Percentiles rank a stretch among this genome's conserved stretches.
phyloP scores from a whole-genome alignment of 2,888 invertebrate genomes.

The Andrena chrysosceles region DNA sequence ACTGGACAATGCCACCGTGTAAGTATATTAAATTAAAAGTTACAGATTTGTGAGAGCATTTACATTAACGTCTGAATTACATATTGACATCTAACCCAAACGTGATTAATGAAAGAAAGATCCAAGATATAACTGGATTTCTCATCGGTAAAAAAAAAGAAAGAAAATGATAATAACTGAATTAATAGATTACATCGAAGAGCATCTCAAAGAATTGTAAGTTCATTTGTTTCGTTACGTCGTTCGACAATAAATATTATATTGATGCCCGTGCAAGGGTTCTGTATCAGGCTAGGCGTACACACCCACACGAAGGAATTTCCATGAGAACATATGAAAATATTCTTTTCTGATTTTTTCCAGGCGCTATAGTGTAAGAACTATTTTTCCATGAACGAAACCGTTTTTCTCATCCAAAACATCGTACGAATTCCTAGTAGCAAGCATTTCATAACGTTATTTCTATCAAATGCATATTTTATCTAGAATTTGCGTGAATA shows the following conservation, averaged over 20 bases:
- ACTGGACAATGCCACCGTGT: constrained; percentile 84
- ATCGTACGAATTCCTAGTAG: constrained; percentile 32
- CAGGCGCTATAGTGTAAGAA: constrained; percentile 32
- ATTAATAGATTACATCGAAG: constrained; percentile 55
- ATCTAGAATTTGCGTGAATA: constrained; percentile 35
- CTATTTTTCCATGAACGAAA: constrained; percentile 36
- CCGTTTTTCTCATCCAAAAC: constrained; percentile 12
- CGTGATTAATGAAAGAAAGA: constrained; percentile 40
- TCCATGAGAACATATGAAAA: constrained; percentile 18
- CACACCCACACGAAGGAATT: constrained; percentile 23
- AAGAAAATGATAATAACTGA: not conserved
- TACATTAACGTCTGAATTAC: constrained; percentile 52
- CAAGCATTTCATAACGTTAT: constrained; percentile 30
- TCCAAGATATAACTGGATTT: constrained; percentile 60
- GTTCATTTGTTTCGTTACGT: constrained; percentile 64
- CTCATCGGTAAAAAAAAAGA: constrained; percentile 38
- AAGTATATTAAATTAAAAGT: constrained; percentile 77
- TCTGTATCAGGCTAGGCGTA: constrained; percentile 42
- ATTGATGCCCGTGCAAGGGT: constrained; percentile 56
- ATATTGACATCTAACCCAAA: constrained; percentile 43
- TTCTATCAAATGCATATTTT: constrained; percentile 42
- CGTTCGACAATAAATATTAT: constrained; percentile 66
- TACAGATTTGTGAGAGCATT: constrained; percentile 55
- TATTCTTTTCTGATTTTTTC: constrained; percentile 11
- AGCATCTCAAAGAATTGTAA: constrained; percentile 64